Base-by-base conservation (phyloP, 2,113 vertebrate genomes). In the Edolisoma coerulescens region DNA sequence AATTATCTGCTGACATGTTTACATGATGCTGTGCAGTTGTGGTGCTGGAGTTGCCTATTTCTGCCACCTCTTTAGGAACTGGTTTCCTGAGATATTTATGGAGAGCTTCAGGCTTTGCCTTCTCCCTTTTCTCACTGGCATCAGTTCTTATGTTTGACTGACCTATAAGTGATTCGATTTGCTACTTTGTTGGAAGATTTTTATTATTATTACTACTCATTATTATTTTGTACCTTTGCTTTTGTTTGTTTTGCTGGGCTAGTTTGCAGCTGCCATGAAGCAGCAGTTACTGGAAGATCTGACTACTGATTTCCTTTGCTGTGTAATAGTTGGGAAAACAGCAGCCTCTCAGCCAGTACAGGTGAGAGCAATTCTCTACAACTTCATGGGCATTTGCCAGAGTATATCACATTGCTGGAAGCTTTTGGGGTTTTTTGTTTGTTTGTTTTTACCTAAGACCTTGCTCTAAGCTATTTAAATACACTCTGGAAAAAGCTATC, bases 401-500 rank as follows among this genome's bases (percentile, higher is more conserved):
- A 76, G 8, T 45, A 47, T 53, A 49, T 74, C 32, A 21, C 12
- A 9, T 27, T 45, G 30, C 16, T 89, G 73, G 20, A 17, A 7
- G 4, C 4, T 60, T 84, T 45, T 9, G 33, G 27, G 4, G 2
- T 18, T 74, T 39, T 39, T 54, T 74, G 16, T 49, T 84, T 69
- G 30, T 47, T 87, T 78, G 33, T 67, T 95, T 89, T 91, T 60
- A 59, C 59, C 44, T 27, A 35, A 84, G 79, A 68, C 74, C 59
- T 95, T 94, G 47, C 69, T 89, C 56, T 84, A 67, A 84, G 59
- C 71, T 87, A 61, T 95, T 91, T 92, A 94, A 95, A 86, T 84
- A 88, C n/a, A 69, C n/a, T 68, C 45, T 95, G 68, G 95, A 84
- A 96, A 95, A 93, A 97, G 61, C 94, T 97, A 96, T 96, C 93